Evolutionary conservation across 2,797 vertebrate genomes (phyloP), one percentile per base, ranked within the genome.

Genomic region (Naso thynnoides): DNA sequence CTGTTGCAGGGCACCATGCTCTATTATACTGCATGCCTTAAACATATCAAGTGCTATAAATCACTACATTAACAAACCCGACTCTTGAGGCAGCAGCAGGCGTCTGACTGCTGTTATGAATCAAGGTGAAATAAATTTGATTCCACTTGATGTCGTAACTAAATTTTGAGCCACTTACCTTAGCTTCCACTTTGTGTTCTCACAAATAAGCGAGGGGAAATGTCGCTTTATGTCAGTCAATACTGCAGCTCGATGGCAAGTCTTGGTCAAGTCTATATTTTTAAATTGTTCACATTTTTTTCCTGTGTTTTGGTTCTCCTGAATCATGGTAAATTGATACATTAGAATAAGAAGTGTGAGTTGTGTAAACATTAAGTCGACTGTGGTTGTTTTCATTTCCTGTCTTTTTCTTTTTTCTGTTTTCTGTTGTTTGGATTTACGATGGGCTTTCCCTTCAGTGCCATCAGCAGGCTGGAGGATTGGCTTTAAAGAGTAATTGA

Each of bases 31-130:
- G 65, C 70, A 31, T 29, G 49, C 67, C 64, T 79, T 73, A 66
- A 79, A 69, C 63, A 72, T 70, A 56, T 49, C 31, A 31, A 56
- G 45, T 16, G 75, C 68, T 23, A 81, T 88, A 79, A 83, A 88
- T 88, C 86, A 82, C 36, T 3, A 31, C 27, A 54, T 82, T 87
- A 84, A 82, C 63, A 49, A 56, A 69, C 7, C 10, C 14, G 45
- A 47, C 64, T 80, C 61, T 14, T 1, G 66, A 76, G 79, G 18
- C 69, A 19, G 68, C 64, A 33, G 69, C 70, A 18, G 70, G 53
- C 42, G 8, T 50, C 60, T 38, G 75, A 55, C 82, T 53, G 81
- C 70, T 64, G 64, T 41, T 71, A 70, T 54, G 66, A 81, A 80
- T 82, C 18, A 19, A 75, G 75, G 56, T 16, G 59, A 78, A 71